phyloP scores from a whole-genome alignment of 2,888 invertebrate species.

The Thera obeliscata region DNA sequence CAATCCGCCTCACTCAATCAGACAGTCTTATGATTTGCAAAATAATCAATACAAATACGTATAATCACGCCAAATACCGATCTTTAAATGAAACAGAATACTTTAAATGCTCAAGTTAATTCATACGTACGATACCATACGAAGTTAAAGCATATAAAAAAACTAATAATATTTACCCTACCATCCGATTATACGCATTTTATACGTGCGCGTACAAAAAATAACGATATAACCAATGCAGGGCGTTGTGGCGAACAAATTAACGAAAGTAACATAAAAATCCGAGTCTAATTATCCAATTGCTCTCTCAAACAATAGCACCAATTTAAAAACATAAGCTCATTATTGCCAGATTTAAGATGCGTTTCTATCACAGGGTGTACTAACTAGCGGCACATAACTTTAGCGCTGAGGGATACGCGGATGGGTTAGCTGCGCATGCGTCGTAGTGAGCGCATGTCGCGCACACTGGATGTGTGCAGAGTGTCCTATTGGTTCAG shows the following conservation, averaged over 20 bases:
- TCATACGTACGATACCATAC: constrained; percentile 61
- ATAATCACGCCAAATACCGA: constrained; percentile 25
- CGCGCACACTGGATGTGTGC: too few species aligned
- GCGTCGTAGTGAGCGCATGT: too few species aligned
- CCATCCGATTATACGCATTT: constrained; percentile 76
- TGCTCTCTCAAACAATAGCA: constrained; percentile 46
- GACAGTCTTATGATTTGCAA: constrained; percentile 75
- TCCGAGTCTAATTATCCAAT: constrained; percentile 25
- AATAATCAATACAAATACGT: constrained; percentile 41
- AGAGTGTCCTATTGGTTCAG: too few species aligned
- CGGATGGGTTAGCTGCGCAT: too few species aligned
- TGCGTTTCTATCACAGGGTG: constrained; percentile 50
- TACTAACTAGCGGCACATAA: too few species aligned
- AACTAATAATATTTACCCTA: constrained; percentile 68
- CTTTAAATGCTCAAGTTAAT: constrained; percentile 71
- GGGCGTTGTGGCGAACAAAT: constrained; percentile 47
- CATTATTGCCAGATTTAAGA: constrained; percentile 21
- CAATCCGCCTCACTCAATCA: constrained; percentile 62
- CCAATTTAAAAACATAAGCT: constrained; percentile 44
- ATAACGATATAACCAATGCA: constrained; percentile 74
- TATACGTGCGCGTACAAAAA: constrained; percentile 65
- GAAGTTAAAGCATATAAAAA: constrained; percentile 75
- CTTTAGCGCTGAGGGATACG: too few species aligned
- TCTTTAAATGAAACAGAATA: constrained; percentile 54
- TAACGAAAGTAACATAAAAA: constrained; percentile 7